Conservation (phyloP, 2,113 vertebrate genomes). For the Stercorarius parasiticus region DNA sequence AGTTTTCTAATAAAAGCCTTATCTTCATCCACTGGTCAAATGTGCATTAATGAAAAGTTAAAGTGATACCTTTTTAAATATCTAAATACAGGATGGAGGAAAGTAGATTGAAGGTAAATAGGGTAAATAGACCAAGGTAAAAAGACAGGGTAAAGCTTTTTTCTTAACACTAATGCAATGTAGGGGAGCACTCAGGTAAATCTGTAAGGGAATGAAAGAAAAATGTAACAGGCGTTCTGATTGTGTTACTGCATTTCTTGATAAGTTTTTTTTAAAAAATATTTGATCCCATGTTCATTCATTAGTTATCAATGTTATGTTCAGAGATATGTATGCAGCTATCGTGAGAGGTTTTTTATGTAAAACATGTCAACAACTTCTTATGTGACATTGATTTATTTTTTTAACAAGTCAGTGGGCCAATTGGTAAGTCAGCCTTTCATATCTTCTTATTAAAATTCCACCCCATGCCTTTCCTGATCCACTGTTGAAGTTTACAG, state of each 20-base stretch:
- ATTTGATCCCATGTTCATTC: neutral
- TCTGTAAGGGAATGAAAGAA: neutral
- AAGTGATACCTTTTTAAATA: neutral
- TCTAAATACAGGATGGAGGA: neutral
- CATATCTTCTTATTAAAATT: conserved; percentile 2
- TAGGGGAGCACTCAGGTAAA: neutral
- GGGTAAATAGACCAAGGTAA: neutral
- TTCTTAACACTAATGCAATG: neutral
- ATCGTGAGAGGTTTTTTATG: neutral
- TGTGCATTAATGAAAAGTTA: neutral
- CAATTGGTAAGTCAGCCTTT: neutral
- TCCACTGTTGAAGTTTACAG: conserved; percentile 27
- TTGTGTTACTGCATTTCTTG: neutral
- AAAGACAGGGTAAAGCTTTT: neutral
- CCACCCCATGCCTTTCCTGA: neutral
- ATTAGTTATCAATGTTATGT: neutral
- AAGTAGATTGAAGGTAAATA: neutral
- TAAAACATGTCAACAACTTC: neutral
- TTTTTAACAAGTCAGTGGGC: neutral
- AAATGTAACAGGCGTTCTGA: neutral
- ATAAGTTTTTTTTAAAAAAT: neutral
- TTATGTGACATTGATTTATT: neutral
- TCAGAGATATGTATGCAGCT: neutral
- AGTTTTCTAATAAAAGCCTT: neutral
- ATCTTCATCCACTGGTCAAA: neutral